Percentiles rank a stretch among this genome's conserved stretches.
These are phyloP conservation scores for Ammodytes marinus DNA, from an alignment of 2,113 vertebrate species.

Conservation along the genomic window DNA sequence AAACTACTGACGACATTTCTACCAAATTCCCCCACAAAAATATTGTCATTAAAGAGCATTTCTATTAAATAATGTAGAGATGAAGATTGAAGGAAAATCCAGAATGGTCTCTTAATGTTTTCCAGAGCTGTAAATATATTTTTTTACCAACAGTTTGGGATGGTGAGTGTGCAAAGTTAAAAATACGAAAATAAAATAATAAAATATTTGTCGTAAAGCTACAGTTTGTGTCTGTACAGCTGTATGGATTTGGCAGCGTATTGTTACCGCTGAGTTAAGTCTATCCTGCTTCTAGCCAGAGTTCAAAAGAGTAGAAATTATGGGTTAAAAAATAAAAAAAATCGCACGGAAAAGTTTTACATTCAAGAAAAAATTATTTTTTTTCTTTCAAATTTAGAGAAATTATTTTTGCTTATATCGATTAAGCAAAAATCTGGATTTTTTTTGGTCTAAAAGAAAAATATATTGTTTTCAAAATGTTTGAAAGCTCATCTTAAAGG, in stretches of 20 bases:
- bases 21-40: too few species aligned
- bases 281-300: background rate
- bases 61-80: too few species aligned
- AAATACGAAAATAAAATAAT: background rate
- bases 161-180: slow-evolving; percentile 26
- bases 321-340: background rate
- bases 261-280: background rate
- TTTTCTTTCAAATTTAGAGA: too few species aligned
- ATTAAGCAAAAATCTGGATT: too few species aligned
- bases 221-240: slow-evolving; percentile 25
- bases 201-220: slow-evolving; percentile 30
- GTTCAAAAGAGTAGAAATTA: background rate
- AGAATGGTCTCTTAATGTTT: too few species aligned
- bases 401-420: too few species aligned
- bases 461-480: background rate
- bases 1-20: too few species aligned
- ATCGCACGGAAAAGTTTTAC: background rate
- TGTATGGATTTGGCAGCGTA: slow-evolving; percentile 23
- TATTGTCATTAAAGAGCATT: too few species aligned
- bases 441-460: too few species aligned
- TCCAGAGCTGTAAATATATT: background rate
- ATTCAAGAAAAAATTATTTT: too few species aligned
- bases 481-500: background rate
- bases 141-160: background rate
- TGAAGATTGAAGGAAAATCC: too few species aligned